phyloP scores from a whole-genome alignment of 2,797 vertebrate genomes.

The Heterohyrax brucei region DNA sequence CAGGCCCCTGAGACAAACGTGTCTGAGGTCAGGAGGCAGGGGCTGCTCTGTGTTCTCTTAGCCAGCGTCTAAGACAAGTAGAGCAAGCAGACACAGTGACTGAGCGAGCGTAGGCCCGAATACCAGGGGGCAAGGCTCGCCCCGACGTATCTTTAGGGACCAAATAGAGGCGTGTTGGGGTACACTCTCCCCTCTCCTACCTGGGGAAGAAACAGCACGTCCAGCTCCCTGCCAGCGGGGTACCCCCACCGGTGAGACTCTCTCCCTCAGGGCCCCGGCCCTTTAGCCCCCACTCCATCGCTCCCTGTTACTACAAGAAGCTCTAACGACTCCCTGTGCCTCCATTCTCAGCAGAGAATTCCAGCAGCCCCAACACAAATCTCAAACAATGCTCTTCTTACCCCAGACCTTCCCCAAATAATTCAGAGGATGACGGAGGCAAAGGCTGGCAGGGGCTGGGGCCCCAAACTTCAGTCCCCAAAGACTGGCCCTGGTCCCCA shows the following conservation, averaged over 20 bases:
- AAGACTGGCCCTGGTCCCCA: not conserved
- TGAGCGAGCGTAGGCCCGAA: too few species aligned
- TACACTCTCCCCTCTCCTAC: too few species aligned
- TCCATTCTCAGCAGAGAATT: not conserved
- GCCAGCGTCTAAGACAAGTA: too few species aligned
- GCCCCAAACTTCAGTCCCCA: not conserved
- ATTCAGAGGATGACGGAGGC: not conserved
- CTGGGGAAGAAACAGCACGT: not conserved
- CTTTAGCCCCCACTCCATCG: not conserved
- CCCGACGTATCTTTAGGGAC: not conserved
- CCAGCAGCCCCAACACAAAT: not conserved
- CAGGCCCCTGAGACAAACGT: fast-evolving
- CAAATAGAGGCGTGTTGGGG: fast-evolving
- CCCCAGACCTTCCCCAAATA: too few species aligned
- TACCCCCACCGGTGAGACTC: too few species aligned
- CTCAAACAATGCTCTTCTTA: not conserved
- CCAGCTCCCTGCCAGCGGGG: not conserved
- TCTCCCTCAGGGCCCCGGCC: too few species aligned
- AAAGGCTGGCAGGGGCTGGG: not conserved
- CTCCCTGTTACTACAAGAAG: not conserved
- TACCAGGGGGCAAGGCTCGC: not conserved
- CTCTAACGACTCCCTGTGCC: not conserved
- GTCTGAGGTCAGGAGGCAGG: not conserved
- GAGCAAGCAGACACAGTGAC: too few species aligned
- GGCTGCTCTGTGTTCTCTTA: too few species aligned